A percentile compares a stretch with the other conserved stretches of the same genome.
phyloP scores from a whole-genome alignment of 2,113 vertebrate species.

The Syngnathus floridae region DNA sequence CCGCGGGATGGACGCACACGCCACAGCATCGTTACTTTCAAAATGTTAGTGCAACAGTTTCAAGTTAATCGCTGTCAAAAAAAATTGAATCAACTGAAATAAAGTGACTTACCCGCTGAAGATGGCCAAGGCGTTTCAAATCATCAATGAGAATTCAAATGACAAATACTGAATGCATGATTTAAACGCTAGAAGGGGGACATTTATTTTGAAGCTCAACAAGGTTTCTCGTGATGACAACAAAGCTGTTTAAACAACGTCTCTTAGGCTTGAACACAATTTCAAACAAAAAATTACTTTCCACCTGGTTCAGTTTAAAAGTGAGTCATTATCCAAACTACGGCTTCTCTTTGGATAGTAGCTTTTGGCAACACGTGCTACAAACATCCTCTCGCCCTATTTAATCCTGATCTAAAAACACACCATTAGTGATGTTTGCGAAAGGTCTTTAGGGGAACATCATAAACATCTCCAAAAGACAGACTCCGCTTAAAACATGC shows the following conservation, averaged over 20 bases:
- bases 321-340: background rate
- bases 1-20: background rate
- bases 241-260: background rate
- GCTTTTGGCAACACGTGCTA: background rate
- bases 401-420: background rate
- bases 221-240: background rate
- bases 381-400: background rate
- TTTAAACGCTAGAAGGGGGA: background rate
- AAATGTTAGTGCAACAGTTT: background rate
- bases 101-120: background rate
- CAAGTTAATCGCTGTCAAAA: no score
- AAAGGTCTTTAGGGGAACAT: background rate
- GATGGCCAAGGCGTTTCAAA: background rate
- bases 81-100: no score
- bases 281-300: background rate
- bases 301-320: background rate
- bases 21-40: background rate
- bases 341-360: background rate
- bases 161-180: background rate
- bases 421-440: background rate
- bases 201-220: conserved; percentile 1
- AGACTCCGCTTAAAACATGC: background rate
- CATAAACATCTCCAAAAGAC: background rate
- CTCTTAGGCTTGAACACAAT: background rate
- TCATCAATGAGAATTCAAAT: background rate